Evolutionary conservation across 2,113 vertebrate genomes (phyloP), one percentile per base, ranked within the genome.

Genomic region (Cromileptes altivelis): DNA sequence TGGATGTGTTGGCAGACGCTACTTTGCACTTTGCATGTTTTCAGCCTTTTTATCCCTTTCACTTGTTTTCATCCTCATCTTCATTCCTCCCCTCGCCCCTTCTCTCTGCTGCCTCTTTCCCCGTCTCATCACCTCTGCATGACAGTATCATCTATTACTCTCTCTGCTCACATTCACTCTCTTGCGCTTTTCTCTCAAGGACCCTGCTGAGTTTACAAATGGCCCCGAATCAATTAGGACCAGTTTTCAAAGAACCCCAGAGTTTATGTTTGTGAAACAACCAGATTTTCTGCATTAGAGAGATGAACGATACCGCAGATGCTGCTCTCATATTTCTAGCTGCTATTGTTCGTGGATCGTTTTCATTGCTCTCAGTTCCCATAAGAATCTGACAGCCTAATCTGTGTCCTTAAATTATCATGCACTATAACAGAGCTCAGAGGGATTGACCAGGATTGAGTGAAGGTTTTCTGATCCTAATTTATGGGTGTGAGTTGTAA

Each of bases 191-290:
- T 63, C 67, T 80, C 70, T 72, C 52, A 63, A 86, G 82, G 73
- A 81, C 87, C 73, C 77, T 67, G 85, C 82, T 84, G 83, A 79
- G 77, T 88, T 82, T 57, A 82, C 85, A 90, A 85, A 87, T 58
- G 49, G 45, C 10, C 65, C 27, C 82, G 42, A 71, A 91, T 93
- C 86, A 85, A 84, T 88, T 89, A 86, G 37, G 75, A 62, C 21
- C 53, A 7, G 57, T 72, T 85, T 84, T 82, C 49, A 67, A 57
- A 82, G 78, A 63, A 62, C 60, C 27, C 70, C 77, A 19, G 55
- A 88, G 84, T 86, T 80, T 85, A 75, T 80, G 79, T 82, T 77
- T 75, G 57, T 33, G 23, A 62, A 47, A 74, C 33, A 14, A 15
- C 14, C 11, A 17, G 17, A 19, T 58, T 80, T 61, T 52, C 37